Evolutionary conservation across 2,888 invertebrate species (phyloP), one percentile per base, ranked within the genome.

Genomic region (Philopedon plagiatum): DNA sequence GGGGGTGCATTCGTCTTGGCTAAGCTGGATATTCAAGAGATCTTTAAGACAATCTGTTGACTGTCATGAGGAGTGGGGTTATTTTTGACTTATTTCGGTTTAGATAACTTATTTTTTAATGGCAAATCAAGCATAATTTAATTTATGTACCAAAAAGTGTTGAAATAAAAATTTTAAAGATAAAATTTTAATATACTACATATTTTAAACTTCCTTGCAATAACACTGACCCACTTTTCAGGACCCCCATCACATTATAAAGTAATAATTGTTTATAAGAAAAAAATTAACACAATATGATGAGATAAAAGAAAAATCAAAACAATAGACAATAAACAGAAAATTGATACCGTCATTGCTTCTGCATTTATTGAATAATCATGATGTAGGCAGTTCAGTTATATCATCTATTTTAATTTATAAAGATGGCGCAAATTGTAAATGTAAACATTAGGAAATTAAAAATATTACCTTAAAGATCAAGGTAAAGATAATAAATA

Each of bases 301-400:
- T 44, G 26, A 37, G 62, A 66, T 44, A 23, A 26, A 63, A 15
- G 37, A 26, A 49, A 29, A 58, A 67, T 46, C n/a, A 5, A 46
- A 49, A 72, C 72, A 72, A 72, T 72, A 57, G 72, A 51, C 62
- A 62, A 56, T 72, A 62, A 72, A 68, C 34, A 49, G 39, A 49
- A 67, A 72, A 67, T 62, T 46, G 57, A 49, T 62, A 60, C 70
- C 44, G 32, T 23, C 15, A 19, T 32, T 61, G 71, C 71, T 71
- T 66, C 71, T 71, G 71, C 56, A 29, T 66, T 54, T 18, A 61
- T 37, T 46, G 44, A 46, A 66, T 39, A 26, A 63, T 39, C 7
- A n/a, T 1, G 1, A 37, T 63, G 51, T 9, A 11, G 18, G 5
- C 1, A 7, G 15, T 29, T 46, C 11, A 32, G 46, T 71, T 66